These are phyloP conservation scores for Dicranocentrus wangi DNA, from an alignment of 2,888 invertebrate genomes.

Conservation along the genomic window DNA sequence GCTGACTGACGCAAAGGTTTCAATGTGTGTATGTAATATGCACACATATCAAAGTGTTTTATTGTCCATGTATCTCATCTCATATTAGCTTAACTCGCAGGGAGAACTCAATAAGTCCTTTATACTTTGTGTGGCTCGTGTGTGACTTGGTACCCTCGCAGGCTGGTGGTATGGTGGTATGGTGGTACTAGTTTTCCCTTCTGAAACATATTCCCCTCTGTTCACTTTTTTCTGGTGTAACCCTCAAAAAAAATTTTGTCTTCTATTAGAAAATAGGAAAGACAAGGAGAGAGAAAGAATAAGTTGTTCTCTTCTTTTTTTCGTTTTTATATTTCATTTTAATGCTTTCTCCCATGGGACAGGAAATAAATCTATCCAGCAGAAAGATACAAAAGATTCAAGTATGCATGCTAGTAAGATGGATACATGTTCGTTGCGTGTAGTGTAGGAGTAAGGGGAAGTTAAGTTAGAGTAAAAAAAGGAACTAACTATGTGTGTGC, in stretches of 20 bases:
- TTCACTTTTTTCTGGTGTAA: slow-evolving; percentile 30
- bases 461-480: too few species aligned
- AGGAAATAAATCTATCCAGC: slow-evolving; percentile 68
- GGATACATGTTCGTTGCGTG: too few species aligned
- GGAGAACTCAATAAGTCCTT: slow-evolving; percentile 35
- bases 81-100: slow-evolving; percentile 16
- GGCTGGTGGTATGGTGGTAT: too few species aligned
- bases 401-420: too few species aligned
- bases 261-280: slow-evolving; percentile 50
- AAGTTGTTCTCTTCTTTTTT: slow-evolving; percentile 55
- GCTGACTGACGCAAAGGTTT: slow-evolving; percentile 4
- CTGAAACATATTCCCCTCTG: too few species aligned
- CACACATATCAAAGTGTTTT: slow-evolving; percentile 38
- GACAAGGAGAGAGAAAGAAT: slow-evolving; percentile 30
- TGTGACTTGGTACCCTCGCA: too few species aligned
- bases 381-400: slow-evolving; percentile 38
- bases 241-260: slow-evolving; percentile 37
- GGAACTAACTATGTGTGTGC: too few species aligned
- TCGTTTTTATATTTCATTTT: slow-evolving; percentile 72
- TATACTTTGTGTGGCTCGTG: slow-evolving; percentile 5
- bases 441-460: too few species aligned
- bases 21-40: slow-evolving; percentile 8
- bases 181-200: too few species aligned
- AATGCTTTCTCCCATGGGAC: slow-evolving; percentile 71
- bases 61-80: slow-evolving; percentile 24